These are phyloP conservation scores for Ceratina calcarata DNA, from an alignment of 1,140 invertebrate species.

Conservation along the genomic window DNA sequence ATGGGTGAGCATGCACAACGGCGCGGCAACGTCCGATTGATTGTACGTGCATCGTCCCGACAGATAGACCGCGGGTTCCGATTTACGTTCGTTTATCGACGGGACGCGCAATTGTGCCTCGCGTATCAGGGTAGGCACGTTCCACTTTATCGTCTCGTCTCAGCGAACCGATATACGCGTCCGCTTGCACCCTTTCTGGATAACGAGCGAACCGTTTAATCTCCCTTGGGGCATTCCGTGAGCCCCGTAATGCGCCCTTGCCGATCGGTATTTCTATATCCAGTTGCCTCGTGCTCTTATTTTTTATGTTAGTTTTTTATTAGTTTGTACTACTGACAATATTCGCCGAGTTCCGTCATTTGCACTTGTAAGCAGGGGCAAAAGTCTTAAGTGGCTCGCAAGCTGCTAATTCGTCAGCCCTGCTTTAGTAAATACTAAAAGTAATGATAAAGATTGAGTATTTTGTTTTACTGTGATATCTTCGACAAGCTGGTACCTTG, in stretches of 20 bases:
- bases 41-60: slow-evolving; percentile 21
- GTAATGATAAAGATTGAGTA: too few relatives aligned
- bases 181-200: not conserved
- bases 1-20: slow-evolving; percentile 71
- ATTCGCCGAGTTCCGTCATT: not conserved
- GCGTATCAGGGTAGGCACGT: slow-evolving; percentile 3
- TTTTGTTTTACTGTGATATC: too few relatives aligned
- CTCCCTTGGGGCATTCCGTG: slow-evolving; percentile 22
- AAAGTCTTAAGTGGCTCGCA: too few relatives aligned
- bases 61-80: slow-evolving; percentile 21
- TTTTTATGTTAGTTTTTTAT: not conserved
- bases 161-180: not conserved
- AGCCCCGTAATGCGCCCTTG: not conserved
- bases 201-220: slow-evolving; percentile 42
- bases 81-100: slow-evolving; percentile 26
- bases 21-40: slow-evolving; percentile 4
- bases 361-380: too few relatives aligned
- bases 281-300: not conserved
- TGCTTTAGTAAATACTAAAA: too few relatives aligned
- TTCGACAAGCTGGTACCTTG: too few relatives aligned
- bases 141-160: slow-evolving; percentile 6
- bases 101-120: not conserved
- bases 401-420: too few relatives aligned
- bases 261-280: not conserved
- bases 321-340: not conserved